Evolutionary conservation across 2,888 invertebrate genomes (phyloP), one percentile per base, ranked within the genome.

Genomic region (Apamea epomidion): DNA sequence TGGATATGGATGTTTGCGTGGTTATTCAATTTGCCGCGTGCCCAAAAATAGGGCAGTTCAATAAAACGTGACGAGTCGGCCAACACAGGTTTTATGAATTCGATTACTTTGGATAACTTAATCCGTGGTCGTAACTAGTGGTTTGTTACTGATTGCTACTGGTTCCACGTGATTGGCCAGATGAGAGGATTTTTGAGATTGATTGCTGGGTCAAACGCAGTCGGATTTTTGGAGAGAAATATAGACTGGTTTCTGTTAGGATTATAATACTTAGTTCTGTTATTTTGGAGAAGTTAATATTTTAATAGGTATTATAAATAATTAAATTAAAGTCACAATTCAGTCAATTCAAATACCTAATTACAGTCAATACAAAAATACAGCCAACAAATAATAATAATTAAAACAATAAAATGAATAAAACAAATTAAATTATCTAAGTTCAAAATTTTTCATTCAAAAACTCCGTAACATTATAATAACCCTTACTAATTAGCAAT

Each of bases 51-150:
- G 62, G 70, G 42, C 14, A n/a, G 42, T 18, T 29, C 21, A 78
- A 84, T 78, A 84, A 80, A 85, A 85, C 84, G 87, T 87, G 87
- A 87, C 87, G 87, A 84, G 75, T 62, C 69, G 8, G 29, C 65
- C 67, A 71, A 71, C 84, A 68, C 51, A 42, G 87, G 84, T 79
- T 87, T 75, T 69, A 84, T 85, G 54, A 84, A 87, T 76, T 87
- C 67, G 87, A 84, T 85, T 80, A 80, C 48, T 67, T 51, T 74
- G 69, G 75, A 67, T 85, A 80, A 80, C 87, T 87, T 84, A 85
- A 85, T 85, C 85, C 62, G 10, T 65, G 78, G 60, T 58, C 54
- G 45, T 68, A 37, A 80, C 75, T 76, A 87, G 80, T 80, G 87
- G 73, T 79, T 79, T 58, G 75, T 74, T 60, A 25, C 75, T 87